Base-by-base conservation (phyloP, 2,888 invertebrate species). In the Orthonychiurus folsomi region DNA sequence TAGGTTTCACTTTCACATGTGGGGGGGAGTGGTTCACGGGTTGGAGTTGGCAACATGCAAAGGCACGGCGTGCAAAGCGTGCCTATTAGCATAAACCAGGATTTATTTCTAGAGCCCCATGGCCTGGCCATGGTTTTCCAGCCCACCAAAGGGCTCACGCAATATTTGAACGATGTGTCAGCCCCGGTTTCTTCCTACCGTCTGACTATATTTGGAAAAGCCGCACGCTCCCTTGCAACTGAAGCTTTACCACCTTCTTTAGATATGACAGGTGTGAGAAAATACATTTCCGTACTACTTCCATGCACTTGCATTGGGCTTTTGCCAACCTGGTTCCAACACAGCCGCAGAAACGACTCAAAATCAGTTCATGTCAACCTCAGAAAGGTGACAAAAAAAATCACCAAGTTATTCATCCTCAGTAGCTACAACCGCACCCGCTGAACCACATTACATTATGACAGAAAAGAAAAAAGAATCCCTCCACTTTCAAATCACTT, bases 241-340 rank as follows among this genome's bases (percentile, higher is more conserved):
- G 15, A 9, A 37, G 37, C 37, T 37, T 37, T 37, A 37, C 37
- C 37, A 9, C 15, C 37, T 37, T 37, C 37, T 37, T 37, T 37
- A 15, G 15, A 15, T 37, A 37, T 37, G 37, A 37, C 37, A 37
- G 37, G 37, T 37, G 37, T 37, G 37, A 37, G 37, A 37, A 37
- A 37, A 37, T 37, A 37, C 37, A 37, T 37, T 37, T 37, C 37
- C 37, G 37, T 37, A 37, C 37, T 37, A 37, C 37, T 37, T 37
- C 15, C 15, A 37, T 15, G 15, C 15, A 15, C 37, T 37, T 37
- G 15, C 37, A 9, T 37, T 37, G 37, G 37, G 37, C 15, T 15
- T 37, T 9, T 37, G 37, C 37, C 37, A 37, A 15, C n/a, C n/a
- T n/a, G n/a, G n/a, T n/a, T n/a, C n/a, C n/a, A n/a, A n/a, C n/a